Evolutionary conservation across 2,113 vertebrate genomes (phyloP).

Genomic region (Lucifuga dentata): DNA sequence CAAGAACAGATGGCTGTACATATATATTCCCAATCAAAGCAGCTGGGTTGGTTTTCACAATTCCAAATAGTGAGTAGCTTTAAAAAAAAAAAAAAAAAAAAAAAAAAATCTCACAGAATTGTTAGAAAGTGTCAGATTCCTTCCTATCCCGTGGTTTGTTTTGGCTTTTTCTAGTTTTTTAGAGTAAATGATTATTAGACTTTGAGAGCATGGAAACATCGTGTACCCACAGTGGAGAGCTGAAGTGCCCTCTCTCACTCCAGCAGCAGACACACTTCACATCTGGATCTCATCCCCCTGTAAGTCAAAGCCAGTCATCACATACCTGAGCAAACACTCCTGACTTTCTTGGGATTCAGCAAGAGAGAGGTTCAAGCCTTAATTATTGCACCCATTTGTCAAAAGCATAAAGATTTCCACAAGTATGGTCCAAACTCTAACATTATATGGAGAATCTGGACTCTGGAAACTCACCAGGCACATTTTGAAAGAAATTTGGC

Average conservation of each 20-base stretch:
- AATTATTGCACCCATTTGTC: constrained; percentile 65
- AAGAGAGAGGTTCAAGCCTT: constrained; percentile 36
- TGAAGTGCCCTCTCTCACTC: constrained; percentile 34
- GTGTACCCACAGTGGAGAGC: constrained; percentile 28
- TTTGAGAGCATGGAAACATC: constrained; percentile 34
- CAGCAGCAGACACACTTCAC: constrained; percentile 52
- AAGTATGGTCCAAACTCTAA: constrained; percentile 46
- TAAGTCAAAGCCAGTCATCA: constrained; percentile 49
- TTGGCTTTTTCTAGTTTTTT: constrained; percentile 45
- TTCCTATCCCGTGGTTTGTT: constrained; percentile 46
- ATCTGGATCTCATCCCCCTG: constrained; percentile 73
- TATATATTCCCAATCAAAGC: constrained; percentile 36
- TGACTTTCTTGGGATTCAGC: constrained; percentile 45
- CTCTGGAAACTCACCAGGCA: constrained; percentile 18
- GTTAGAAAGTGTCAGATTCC: constrained; percentile 35
- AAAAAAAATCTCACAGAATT: constrained; percentile 43
- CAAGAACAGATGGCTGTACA: constrained; percentile 13
- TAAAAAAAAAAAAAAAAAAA: too few relatives aligned
- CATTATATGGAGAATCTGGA: constrained; percentile 29
- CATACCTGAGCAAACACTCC: constrained; percentile 63
- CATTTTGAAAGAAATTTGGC: constrained; percentile 44
- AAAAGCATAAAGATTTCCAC: constrained; percentile 62
- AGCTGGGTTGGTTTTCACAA: constrained; percentile 7
- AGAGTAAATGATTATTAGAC: constrained; percentile 42
- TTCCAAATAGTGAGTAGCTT: too few relatives aligned